These are phyloP conservation scores for Syngnathus acus DNA, from an alignment of 2,797 vertebrate genomes.

Conservation along the genomic window DNA sequence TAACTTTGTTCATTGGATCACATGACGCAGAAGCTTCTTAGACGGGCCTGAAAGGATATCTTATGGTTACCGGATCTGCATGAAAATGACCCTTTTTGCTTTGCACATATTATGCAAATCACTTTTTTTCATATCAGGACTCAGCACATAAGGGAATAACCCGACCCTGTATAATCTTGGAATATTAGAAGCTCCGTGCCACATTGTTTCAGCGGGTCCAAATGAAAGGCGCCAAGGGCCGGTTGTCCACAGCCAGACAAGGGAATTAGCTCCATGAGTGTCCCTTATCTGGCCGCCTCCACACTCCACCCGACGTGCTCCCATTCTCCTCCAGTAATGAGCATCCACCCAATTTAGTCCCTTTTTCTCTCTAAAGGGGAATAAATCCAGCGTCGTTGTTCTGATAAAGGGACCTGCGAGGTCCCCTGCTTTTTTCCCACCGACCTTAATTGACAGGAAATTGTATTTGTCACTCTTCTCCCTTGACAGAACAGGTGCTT, in stretches of 20 bases:
- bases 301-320: slow-evolving; percentile 61
- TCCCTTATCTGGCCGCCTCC: slow-evolving; percentile 70
- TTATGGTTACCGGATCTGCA: slow-evolving; percentile 26
- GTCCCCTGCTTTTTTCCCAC: slow-evolving; percentile 50
- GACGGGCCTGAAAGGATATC: slow-evolving; percentile 19
- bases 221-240: slow-evolving; percentile 57
- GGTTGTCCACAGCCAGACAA: slow-evolving; percentile 64
- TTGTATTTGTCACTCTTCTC: slow-evolving; percentile 59
- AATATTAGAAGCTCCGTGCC: slow-evolving; percentile 38
- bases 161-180: slow-evolving; percentile 33
- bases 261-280: slow-evolving; percentile 71
- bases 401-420: slow-evolving; percentile 55
- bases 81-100: slow-evolving; percentile 26
- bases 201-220: slow-evolving; percentile 64
- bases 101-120: slow-evolving; percentile 49
- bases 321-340: slow-evolving; percentile 73
- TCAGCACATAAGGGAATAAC: slow-evolving; percentile 37
- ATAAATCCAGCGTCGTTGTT: slow-evolving; percentile 65
- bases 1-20: slow-evolving; percentile 55
- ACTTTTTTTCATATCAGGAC: slow-evolving; percentile 46
- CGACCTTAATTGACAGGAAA: slow-evolving; percentile 73
- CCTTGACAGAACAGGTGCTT: slow-evolving; percentile 51
- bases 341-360: slow-evolving; percentile 72
- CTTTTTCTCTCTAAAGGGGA: slow-evolving; percentile 54
- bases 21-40: slow-evolving; percentile 47